phyloP scores from a whole-genome alignment of 2,888 invertebrate genomes.

The Hirtodrosophila duncani region DNA sequence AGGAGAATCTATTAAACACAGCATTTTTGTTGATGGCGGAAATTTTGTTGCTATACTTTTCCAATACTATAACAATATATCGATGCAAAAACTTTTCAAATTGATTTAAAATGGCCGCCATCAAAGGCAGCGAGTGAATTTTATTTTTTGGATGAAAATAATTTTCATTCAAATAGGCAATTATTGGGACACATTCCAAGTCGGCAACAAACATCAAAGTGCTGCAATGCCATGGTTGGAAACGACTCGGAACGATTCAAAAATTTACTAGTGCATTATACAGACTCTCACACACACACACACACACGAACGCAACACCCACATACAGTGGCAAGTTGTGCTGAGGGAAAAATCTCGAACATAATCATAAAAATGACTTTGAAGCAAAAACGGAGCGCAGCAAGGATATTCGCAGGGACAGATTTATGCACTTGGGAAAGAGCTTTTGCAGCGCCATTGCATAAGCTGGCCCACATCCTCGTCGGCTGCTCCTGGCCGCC shows the following conservation, averaged over 20 bases:
- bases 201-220: slow-evolving; percentile 60
- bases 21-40: no score
- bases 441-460: slow-evolving; percentile 64
- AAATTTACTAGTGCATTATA: slow-evolving; percentile 64
- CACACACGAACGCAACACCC: slow-evolving; percentile 1
- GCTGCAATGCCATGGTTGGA: slow-evolving; percentile 48
- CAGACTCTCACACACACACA: slow-evolving; percentile 24
- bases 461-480: slow-evolving; percentile 21
- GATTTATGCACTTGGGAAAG: slow-evolving; percentile 68
- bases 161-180: slow-evolving; percentile 34
- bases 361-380: slow-evolving; percentile 71
- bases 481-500: slow-evolving; percentile 14
- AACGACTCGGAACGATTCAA: slow-evolving; percentile 49
- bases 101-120: no score
- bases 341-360: slow-evolving; percentile 66
- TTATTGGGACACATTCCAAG: slow-evolving; percentile 55
- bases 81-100: no score
- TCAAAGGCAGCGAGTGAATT: no score
- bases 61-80: no score
- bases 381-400: slow-evolving; percentile 20
- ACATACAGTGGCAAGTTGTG: slow-evolving; percentile 46
- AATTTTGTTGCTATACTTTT: no score
- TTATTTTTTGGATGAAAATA: no score
- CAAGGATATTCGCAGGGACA: slow-evolving; percentile 63
- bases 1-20: no score